These are phyloP conservation scores for Leptobrachium leishanense DNA, from an alignment of 2,113 vertebrate species.

Conservation along the genomic window DNA sequence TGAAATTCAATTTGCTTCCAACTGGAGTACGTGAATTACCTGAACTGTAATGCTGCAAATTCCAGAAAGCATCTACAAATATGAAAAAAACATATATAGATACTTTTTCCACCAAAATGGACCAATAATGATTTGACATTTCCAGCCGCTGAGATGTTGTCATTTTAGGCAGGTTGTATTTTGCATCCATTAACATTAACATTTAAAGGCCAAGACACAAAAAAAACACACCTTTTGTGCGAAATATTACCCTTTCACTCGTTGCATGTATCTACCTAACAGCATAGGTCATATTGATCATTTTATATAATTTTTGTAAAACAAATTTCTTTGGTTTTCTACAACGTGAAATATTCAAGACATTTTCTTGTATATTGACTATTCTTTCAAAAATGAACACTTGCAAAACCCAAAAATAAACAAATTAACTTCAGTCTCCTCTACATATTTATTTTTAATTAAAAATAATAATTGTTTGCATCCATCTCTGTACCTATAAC, in stretches of 20 bases:
- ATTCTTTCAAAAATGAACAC: neutral
- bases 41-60: constrained; percentile 29
- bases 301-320: neutral
- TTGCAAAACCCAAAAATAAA: neutral
- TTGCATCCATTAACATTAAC: constrained; percentile 51
- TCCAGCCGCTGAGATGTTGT: constrained; percentile 32
- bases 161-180: constrained; percentile 45
- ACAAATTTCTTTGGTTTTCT: constrained; percentile 13
- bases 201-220: constrained; percentile 48
- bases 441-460: too few relatives aligned
- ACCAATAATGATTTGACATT: constrained; percentile 49
- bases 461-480: too few relatives aligned
- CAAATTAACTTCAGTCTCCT: too few relatives aligned
- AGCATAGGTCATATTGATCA: constrained; percentile 15
- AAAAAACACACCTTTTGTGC: constrained; percentile 31
- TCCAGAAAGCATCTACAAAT: constrained; percentile 42
- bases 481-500: too few relatives aligned
- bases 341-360: neutral
- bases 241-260: constrained; percentile 40
- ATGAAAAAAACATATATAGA: constrained; percentile 46
- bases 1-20: constrained; percentile 49
- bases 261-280: constrained; percentile 29
- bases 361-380: neutral
- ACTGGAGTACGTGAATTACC: constrained; percentile 38
- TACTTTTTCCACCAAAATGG: constrained; percentile 45